A percentile compares a stretch with the other conserved stretches of the same genome.
Evolutionary conservation across 1,140 invertebrate species (phyloP).

Genomic region (Agrilus planipennis): DNA sequence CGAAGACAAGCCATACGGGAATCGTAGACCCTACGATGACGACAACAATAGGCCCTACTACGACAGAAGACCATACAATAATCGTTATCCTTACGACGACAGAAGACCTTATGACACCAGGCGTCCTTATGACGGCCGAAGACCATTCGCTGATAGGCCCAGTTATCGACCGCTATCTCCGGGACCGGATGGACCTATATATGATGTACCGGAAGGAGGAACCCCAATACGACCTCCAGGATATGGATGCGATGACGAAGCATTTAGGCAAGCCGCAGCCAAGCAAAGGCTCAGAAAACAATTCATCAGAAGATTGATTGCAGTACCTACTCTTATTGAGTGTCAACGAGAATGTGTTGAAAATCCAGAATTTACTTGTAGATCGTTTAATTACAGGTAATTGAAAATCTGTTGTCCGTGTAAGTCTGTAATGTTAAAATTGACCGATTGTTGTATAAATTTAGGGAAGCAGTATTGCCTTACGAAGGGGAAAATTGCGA

Average conservation of each 20-base stretch:
- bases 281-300: conserved; percentile 63
- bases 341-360: conserved; percentile 76
- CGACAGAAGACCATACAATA: conserved; percentile 25
- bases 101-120: conserved; percentile 19
- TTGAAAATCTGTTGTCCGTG: neutral
- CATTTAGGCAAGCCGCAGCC: conserved; percentile 65
- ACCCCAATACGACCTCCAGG: conserved; percentile 25
- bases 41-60: conserved; percentile 16
- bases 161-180: conserved; percentile 25
- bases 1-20: conserved; percentile 2
- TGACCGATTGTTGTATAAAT: conserved; percentile 26
- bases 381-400: conserved; percentile 75
- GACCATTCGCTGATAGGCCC: conserved; percentile 20
- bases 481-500: conserved; percentile 75
- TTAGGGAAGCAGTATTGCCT: conserved; percentile 38
- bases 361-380: conserved; percentile 71
- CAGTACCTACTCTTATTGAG: conserved; percentile 56
- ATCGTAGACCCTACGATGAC: conserved; percentile 13
- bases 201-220: conserved; percentile 18
- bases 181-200: conserved; percentile 31
- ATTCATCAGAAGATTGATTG: conserved; percentile 62
- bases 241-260: conserved; percentile 64
- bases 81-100: conserved; percentile 11
- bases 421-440: neutral
- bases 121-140: conserved; percentile 25